These are phyloP conservation scores for Drosophila sulfurigaster DNA, from an alignment of 1,140 invertebrate genomes.

Conservation along the genomic window DNA sequence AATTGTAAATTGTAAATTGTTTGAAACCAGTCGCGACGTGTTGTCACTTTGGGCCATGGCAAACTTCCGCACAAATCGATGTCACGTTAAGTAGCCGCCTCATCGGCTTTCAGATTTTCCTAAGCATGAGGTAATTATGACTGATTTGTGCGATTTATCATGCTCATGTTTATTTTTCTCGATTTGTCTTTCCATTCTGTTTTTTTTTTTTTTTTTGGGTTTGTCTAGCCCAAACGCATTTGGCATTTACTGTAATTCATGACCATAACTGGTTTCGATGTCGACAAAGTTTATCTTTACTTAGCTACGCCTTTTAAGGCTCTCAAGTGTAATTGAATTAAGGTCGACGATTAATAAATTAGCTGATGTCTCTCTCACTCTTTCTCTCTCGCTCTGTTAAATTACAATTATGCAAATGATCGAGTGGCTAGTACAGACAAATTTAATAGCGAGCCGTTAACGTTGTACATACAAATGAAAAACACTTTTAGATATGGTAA, in stretches of 20 bases:
- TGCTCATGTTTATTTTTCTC: constrained; percentile 20
- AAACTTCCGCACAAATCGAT: constrained; percentile 28
- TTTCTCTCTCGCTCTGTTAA: neutral
- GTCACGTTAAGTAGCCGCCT: constrained; percentile 37
- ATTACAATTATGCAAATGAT: constrained; percentile 54
- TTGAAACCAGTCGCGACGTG: constrained; percentile 53
- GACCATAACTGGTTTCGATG: constrained; percentile 33
- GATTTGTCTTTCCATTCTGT: constrained; percentile 14
- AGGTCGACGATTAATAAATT: constrained; percentile 48
- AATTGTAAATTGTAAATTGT: constrained; percentile 71
- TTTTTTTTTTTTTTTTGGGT: constrained; percentile 4
- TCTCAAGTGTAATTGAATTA: constrained; percentile 52
- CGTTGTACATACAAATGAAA: constrained; percentile 30
- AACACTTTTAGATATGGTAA: constrained; percentile 32
- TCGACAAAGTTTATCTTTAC: constrained; percentile 30
- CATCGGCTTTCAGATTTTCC: constrained; percentile 39
- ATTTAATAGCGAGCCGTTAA: constrained; percentile 28
- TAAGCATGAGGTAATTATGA: constrained; percentile 59
- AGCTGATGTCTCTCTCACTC: constrained; percentile 16
- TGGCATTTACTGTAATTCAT: constrained; percentile 35
- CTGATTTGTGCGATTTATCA: constrained; percentile 65
- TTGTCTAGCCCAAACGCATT: constrained; percentile 36
- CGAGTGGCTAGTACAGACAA: constrained; percentile 17
- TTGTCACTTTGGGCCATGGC: constrained; percentile 22
- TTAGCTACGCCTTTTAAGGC: constrained; percentile 44